These are phyloP conservation scores for Cecidostiba fungosa DNA, from an alignment of 2,888 invertebrate species.

Conservation along the genomic window DNA sequence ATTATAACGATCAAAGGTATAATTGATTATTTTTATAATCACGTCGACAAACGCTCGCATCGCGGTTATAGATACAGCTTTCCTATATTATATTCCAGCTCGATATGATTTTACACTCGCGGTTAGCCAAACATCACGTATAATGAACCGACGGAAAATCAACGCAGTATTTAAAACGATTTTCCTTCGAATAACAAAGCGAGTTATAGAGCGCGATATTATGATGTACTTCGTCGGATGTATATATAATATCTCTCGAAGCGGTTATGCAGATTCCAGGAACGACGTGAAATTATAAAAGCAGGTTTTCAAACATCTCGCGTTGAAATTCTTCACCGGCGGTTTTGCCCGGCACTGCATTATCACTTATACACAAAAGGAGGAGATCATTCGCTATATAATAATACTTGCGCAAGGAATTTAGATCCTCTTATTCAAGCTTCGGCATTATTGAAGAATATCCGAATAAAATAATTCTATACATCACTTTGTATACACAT, in stretches of 20 bases:
- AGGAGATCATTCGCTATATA: not conserved
- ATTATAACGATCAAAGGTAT: too few relatives aligned
- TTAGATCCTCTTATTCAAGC: too few relatives aligned
- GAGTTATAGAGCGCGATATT: not conserved
- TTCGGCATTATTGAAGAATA: too few relatives aligned
- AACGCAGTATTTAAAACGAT: not conserved
- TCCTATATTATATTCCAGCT: not conserved
- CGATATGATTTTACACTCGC: not conserved
- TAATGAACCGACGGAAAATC: not conserved
- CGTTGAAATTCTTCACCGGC: not conserved
- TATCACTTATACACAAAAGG: not conserved
- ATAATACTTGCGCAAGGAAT: too few relatives aligned
- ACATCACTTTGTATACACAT: too few relatives aligned
- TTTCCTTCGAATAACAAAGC: slow-evolving; percentile 7
- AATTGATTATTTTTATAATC: too few relatives aligned
- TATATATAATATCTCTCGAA: not conserved
- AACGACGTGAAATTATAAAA: slow-evolving; percentile 29
- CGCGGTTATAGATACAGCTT: too few relatives aligned
- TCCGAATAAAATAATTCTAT: too few relatives aligned
- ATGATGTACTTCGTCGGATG: not conserved
- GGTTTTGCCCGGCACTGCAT: not conserved
- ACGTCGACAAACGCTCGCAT: too few relatives aligned
- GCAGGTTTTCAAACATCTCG: slow-evolving; percentile 5
- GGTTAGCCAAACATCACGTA: not conserved
- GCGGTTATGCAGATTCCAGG: slow-evolving; percentile 17